Evolutionary conservation across 1,140 invertebrate species (phyloP).

Genomic region (Carcinoscorpius rotundicauda): DNA sequence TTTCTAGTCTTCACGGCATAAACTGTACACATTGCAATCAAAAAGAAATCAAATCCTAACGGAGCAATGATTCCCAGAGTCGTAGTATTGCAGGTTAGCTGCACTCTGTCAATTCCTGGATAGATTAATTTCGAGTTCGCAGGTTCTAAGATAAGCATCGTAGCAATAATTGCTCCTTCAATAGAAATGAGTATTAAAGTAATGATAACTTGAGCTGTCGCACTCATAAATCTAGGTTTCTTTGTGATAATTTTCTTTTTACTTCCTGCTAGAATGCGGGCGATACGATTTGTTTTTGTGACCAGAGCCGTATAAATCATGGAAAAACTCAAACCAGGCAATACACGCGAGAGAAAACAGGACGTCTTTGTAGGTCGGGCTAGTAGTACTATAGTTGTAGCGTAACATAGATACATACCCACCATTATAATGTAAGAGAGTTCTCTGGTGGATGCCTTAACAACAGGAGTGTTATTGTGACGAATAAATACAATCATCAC

Average conservation of each 20-base stretch:
- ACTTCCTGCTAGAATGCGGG: conserved; percentile 64
- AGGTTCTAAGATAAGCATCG: conserved; percentile 54
- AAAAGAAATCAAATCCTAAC: conserved; percentile 61
- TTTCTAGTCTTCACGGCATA: conserved; percentile 77
- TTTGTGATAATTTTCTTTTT: conserved; percentile 67
- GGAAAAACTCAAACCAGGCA: conserved; percentile 64
- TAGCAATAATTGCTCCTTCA: conserved; percentile 52
- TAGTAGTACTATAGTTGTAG: conserved; percentile 52
- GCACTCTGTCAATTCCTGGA: conserved; percentile 38
- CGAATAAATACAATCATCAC: conserved; percentile 46
- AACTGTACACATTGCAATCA: conserved; percentile 64
- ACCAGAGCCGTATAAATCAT: conserved; percentile 71
- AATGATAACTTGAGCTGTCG: conserved; percentile 50
- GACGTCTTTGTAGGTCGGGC: conserved; percentile 50
- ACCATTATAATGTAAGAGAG: conserved; percentile 55
- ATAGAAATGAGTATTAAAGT: conserved; percentile 51
- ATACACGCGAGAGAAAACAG: conserved; percentile 52
- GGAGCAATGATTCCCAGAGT: conserved; percentile 53
- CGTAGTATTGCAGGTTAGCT: conserved; percentile 54
- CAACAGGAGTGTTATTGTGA: conserved; percentile 54
- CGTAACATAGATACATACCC: conserved; percentile 44
- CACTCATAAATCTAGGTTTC: conserved; percentile 53
- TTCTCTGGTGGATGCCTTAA: conserved; percentile 52
- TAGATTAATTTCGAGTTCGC: conserved; percentile 48
- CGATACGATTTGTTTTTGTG: conserved; percentile 76